Conservation (phyloP, 2,888 invertebrate species). For the Scaptomyza reducta region DNA sequence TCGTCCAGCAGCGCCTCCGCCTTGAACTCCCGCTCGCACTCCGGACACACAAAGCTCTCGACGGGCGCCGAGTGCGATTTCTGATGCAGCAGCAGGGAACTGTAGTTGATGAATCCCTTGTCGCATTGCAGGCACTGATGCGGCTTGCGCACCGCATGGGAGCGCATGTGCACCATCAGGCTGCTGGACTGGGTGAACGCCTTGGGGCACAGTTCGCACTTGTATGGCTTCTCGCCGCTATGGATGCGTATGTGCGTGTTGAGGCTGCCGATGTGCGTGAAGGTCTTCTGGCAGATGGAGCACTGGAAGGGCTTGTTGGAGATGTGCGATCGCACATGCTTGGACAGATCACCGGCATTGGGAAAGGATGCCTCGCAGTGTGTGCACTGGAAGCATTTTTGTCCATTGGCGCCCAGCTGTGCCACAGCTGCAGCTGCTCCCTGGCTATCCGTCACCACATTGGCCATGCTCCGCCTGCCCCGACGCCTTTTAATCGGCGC, state of each 20-base stretch:
- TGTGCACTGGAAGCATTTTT: conserved; percentile 83
- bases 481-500: conserved; percentile 70
- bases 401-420: conserved; percentile 61
- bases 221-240: conserved; percentile 84
- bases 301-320: conserved; percentile 84
- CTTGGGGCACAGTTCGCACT: conserved; percentile 84
- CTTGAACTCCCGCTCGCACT: conserved; percentile 84
- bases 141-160: conserved; percentile 83
- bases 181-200: conserved; percentile 84
- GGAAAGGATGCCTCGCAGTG: conserved; percentile 83
- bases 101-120: conserved; percentile 84
- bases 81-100: conserved; percentile 81
- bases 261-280: conserved; percentile 84
- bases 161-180: conserved; percentile 84
- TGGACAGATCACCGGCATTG: conserved; percentile 84
- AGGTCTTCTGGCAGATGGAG: conserved; percentile 84
- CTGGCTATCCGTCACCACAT: conserved; percentile 17
- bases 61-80: conserved; percentile 81
- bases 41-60: conserved; percentile 80
- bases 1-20: conserved; percentile 83
- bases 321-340: conserved; percentile 84
- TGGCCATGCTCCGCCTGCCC: conserved; percentile 74
- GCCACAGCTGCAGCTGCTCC: conserved; percentile 50
- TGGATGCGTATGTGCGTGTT: conserved; percentile 84
- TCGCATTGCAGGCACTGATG: conserved; percentile 84